Conservation (phyloP, 2,888 invertebrate genomes). For the Drosophila algonquin region DNA sequence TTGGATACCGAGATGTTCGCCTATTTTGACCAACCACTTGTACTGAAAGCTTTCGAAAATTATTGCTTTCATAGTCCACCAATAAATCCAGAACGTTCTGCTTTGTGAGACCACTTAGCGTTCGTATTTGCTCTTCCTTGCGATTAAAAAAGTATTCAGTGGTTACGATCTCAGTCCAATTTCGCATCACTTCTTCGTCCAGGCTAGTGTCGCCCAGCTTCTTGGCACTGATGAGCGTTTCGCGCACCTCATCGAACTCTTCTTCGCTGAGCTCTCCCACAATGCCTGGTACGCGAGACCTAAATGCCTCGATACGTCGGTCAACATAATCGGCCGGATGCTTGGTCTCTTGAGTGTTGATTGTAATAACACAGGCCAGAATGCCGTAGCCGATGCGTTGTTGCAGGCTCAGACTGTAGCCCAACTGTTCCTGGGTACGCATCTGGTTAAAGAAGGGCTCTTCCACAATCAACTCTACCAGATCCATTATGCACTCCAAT, state of each 20-base stretch:
- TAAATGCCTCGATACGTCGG: constrained; percentile 89
- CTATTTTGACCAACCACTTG: constrained; percentile 78
- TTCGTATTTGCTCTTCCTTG: constrained; percentile 87
- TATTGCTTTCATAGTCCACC: constrained; percentile 65
- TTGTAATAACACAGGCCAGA: constrained; percentile 90
- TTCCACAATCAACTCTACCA: constrained; percentile 92
- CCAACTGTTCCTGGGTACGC: constrained; percentile 94
- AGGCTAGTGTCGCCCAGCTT: constrained; percentile 90
- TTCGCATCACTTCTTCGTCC: constrained; percentile 90
- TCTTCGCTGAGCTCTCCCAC: constrained; percentile 86
- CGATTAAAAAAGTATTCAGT: constrained; percentile 92
- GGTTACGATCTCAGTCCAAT: constrained; percentile 91
- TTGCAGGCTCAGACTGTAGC: constrained; percentile 91
- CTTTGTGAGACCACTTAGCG: constrained; percentile 69
- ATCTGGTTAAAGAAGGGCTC: constrained; percentile 94
- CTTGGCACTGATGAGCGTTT: constrained; percentile 90
- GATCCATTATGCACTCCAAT: constrained; percentile 88
- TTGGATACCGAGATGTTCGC: background rate
- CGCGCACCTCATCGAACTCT: constrained; percentile 87
- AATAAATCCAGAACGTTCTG: constrained; percentile 79
- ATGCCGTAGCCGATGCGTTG: constrained; percentile 90
- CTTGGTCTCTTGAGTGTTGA: constrained; percentile 91
- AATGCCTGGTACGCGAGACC: constrained; percentile 86
- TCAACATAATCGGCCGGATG: constrained; percentile 88
- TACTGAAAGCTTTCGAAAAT: constrained; percentile 81